Percentiles rank a stretch among this genome's conserved stretches.
These are phyloP conservation scores for Toxostoma redivivum DNA, from an alignment of 2,113 vertebrate species.

Conservation along the genomic window DNA sequence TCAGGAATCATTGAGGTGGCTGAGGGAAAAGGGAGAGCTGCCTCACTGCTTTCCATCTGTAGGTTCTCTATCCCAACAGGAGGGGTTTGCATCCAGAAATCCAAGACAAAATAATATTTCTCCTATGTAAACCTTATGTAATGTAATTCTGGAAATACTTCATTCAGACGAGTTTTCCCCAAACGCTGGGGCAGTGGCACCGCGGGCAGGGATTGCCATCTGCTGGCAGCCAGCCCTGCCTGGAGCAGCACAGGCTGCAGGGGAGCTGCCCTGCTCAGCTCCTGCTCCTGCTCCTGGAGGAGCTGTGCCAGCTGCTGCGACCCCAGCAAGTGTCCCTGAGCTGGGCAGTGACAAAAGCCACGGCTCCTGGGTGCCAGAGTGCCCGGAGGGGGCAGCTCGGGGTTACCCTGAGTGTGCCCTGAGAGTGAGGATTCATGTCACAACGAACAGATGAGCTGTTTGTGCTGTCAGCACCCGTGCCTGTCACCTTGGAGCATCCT, in stretches of 20 bases:
- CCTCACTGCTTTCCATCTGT: accelerated
- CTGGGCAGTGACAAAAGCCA: accelerated
- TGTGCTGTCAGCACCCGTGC: too few relatives aligned
- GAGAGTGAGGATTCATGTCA: too few relatives aligned
- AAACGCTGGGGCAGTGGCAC: accelerated
- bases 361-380: accelerated
- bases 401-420: accelerated
- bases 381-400: background rate
- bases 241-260: background rate
- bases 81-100: background rate
- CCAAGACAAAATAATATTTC: background rate
- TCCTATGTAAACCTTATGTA: background rate
- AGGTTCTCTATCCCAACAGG: background rate
- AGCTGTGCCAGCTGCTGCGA: too few relatives aligned
- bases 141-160: background rate
- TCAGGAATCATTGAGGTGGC: background rate
- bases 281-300: background rate
- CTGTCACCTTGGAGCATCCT: background rate
- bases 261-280: accelerated
- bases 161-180: accelerated
- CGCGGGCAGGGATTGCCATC: slow-evolving; percentile 14
- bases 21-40: background rate
- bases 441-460: too few relatives aligned
- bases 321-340: accelerated
- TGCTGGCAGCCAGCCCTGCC: slow-evolving; percentile 1